Evolutionary conservation across 2,113 vertebrate species (phyloP), one percentile per base, ranked within the genome.

Genomic region (Promerops cafer): DNA sequence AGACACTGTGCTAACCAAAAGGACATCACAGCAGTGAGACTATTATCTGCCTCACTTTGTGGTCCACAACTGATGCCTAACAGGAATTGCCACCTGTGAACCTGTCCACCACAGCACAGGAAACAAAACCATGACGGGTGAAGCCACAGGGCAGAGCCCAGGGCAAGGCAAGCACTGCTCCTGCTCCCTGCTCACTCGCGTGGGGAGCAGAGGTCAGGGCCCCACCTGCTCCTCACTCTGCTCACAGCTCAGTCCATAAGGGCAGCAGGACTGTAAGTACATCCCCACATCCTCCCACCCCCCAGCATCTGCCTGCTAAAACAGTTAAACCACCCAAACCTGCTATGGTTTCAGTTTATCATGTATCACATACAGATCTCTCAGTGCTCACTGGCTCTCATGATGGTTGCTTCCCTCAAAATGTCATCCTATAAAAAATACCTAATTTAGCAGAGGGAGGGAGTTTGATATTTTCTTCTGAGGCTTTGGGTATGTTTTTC

Each of bases 1-100:
- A 44, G 54, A n/a, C 72, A n/a, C 6, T 0, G 0, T 4, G 2
- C 40, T 57, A 26, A 84, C 44, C 68, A 52, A 60, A 81, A 61
- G 60, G 54, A 39, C 7, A 4, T 63, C 66, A 21, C 44, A 70
- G 59, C 22, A 13, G 65, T 0, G 7, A 49, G 37, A n/a, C 45
- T 59, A 33, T 45, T 42, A 66, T 81, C 71, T 89, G 37, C 31
- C 59, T 72, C 9, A 0, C 63, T 61, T 26, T 71, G 78, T 61
- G 64, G 81, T 49, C 72, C 71, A 37, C 6, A 12, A 7, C 28
- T n/a, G 90, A 27, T 69, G 42, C 66, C 65, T 92, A 56, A 42
- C 47, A 93, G 65, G 77, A 89, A 70, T 14, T 1, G 0, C 69
- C 9, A 33, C 88, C 56, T 65, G 77, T 10, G 3, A 93, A 78